Base-by-base conservation (phyloP, 2,888 invertebrate species). In the Rosalia funebris region DNA sequence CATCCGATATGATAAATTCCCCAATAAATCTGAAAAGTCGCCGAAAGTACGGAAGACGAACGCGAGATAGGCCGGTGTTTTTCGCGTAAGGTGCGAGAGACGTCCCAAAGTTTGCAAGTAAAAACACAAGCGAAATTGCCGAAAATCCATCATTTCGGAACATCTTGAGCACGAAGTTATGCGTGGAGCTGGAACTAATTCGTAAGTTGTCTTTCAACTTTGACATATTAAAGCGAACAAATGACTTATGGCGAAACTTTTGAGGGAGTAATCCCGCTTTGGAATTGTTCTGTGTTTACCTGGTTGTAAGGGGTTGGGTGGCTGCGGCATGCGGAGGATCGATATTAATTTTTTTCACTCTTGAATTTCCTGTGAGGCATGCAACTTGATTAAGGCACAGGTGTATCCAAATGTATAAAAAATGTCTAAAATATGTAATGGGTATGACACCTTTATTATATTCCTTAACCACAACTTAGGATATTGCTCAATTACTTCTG, bases 141-240 rank as follows among this genome's bases (percentile, higher is more conserved):
- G 54, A 54, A 60, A 60, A 63, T 63, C 60, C 60, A 60, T 63
- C 60, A 63, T 57, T 44, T 45, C 25, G 42, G 42, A 48, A 31
- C 47, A 48, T 61, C 61, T 62, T 31, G 44, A 31, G 58, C 52
- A 55, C 25, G 53, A 57, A 59, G 54, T 61, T 63, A 61, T 59
- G 61, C 61, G 54, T 59, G 57, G 45, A 59, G 56, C 55, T 47
- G 25, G 47, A 66, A 66, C 63, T 63, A 63, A 61, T 61, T 66
- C 60, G 61, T 57, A 61, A 61, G 63, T 63, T 63, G 63, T 66
- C 61, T 60, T 62, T 68, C 60, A 34, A 65, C 57, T 60, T 57
- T 50, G 60, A 65, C 61, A 50, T 55, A 56, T 57, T 57, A 45
- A 52, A 34, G 57, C 41, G 48, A 59, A 57, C 59, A 41, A 55